A percentile compares a stretch with the other conserved stretches of the same genome.
These are phyloP conservation scores for Amphipyra berbera DNA, from an alignment of 2,888 invertebrate genomes.

Conservation along the genomic window DNA sequence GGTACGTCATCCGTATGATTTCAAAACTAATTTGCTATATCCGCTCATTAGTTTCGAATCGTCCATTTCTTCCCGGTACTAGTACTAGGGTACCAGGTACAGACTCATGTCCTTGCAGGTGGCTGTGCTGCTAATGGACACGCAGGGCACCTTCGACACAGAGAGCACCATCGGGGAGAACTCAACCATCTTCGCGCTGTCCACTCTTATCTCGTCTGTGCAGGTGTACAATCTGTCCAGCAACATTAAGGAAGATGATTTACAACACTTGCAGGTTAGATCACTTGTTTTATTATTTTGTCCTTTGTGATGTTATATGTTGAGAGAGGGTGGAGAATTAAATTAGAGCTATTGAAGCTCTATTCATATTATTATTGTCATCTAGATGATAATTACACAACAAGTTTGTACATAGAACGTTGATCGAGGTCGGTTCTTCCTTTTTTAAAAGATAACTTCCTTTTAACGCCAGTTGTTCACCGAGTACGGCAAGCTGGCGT, in stretches of 20 bases:
- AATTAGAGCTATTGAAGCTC: too few relatives aligned
- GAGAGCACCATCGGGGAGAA: constrained; percentile 98
- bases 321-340: too few relatives aligned
- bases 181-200: constrained; percentile 92
- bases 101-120: constrained; percentile 84
- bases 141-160: constrained; percentile 99
- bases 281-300: background rate
- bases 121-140: constrained; percentile 95
- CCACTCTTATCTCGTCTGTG: constrained; percentile 98
- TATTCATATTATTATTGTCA: too few relatives aligned
- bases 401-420: too few relatives aligned
- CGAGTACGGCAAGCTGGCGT: constrained; percentile 98
- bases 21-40: too few relatives aligned
- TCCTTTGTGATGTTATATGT: background rate
- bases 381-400: too few relatives aligned
- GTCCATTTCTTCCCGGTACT: too few relatives aligned
- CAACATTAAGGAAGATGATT: constrained; percentile 99
- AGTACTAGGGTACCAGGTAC: background rate
- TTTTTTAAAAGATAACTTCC: background rate
- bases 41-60: too few relatives aligned
- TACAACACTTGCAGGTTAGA: constrained; percentile 96
- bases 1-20: too few relatives aligned
- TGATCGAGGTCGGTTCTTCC: too few relatives aligned
- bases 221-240: constrained; percentile 98
- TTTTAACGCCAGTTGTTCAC: constrained; percentile 93